phyloP scores from a whole-genome alignment of 2,888 invertebrate genomes.

The Branchipolynoe longqiensis region DNA sequence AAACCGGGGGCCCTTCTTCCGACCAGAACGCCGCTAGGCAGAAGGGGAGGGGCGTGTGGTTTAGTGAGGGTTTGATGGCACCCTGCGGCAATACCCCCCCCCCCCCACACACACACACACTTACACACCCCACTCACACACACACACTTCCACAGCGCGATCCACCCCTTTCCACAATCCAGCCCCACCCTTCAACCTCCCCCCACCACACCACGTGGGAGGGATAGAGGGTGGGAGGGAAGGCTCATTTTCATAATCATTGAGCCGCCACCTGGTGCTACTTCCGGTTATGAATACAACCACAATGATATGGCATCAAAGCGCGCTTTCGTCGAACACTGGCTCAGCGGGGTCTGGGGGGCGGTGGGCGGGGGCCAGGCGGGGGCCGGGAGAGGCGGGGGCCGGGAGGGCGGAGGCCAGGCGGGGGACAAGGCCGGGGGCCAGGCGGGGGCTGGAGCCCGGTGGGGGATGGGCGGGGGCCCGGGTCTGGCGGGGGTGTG shows the following conservation, averaged over 20 bases:
- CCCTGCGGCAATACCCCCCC: background rate
- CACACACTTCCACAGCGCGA: too few species aligned
- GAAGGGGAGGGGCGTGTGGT: too few species aligned
- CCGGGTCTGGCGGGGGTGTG: too few species aligned
- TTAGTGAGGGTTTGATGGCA: background rate
- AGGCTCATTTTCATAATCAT: slow-evolving; percentile 51
- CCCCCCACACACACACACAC: background rate
- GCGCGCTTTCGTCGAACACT: background rate
- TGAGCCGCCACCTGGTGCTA: slow-evolving; percentile 52
- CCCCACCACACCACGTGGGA: slow-evolving; percentile 27
- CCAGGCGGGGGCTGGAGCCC: too few species aligned
- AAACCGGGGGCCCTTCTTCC: slow-evolving; percentile 28
- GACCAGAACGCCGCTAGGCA: too few species aligned
- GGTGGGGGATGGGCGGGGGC: too few species aligned
- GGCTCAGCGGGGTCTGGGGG: background rate
- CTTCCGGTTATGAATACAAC: slow-evolving; percentile 56
- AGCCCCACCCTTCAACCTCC: background rate
- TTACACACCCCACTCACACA: background rate
- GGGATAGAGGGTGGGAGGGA: slow-evolving; percentile 13
- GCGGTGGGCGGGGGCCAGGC: background rate
- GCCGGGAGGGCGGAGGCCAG: too few species aligned
- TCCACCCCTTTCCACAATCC: too few species aligned
- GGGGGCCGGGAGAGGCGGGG: too few species aligned
- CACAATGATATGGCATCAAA: slow-evolving; percentile 52
- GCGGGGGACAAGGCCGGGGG: too few species aligned